phyloP scores from a whole-genome alignment of 1,140 invertebrate genomes.

The Tetragonula clypearis region DNA sequence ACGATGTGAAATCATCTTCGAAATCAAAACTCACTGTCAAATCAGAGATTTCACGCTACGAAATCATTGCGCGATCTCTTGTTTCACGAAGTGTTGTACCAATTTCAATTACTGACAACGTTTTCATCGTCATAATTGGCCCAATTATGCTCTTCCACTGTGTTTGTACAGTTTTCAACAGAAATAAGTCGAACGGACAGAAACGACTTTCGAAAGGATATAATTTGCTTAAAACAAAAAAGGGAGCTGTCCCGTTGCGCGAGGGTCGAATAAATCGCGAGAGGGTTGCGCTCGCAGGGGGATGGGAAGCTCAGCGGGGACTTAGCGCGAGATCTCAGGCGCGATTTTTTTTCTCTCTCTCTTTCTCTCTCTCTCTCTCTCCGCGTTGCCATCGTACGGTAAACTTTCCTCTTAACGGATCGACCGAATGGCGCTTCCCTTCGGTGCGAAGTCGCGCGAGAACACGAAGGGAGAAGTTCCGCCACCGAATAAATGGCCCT shows the following conservation, averaged over 20 bases:
- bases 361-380: not conserved
- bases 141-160: too few species aligned
- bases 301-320: not conserved
- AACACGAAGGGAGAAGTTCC: constrained; percentile 46
- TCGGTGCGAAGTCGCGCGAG: constrained; percentile 34
- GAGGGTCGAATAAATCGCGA: not conserved
- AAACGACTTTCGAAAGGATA: too few species aligned
- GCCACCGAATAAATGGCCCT: constrained; percentile 50
- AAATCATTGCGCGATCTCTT: too few species aligned
- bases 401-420: constrained; percentile 64
- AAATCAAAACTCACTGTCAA: too few species aligned
- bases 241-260: not conserved
- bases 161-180: too few species aligned
- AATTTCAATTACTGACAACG: too few species aligned
- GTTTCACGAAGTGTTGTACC: too few species aligned
- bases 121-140: too few species aligned
- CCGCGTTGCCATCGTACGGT: not conserved
- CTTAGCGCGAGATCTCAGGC: not conserved
- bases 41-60: too few species aligned
- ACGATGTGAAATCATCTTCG: too few species aligned
- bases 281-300: not conserved
- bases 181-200: too few species aligned
- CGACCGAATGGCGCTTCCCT: constrained; percentile 39
- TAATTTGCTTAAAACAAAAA: not conserved
- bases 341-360: constrained; percentile 27